phyloP scores from a whole-genome alignment of 2,797 vertebrate species.

The Tokudaia muenninki region DNA sequence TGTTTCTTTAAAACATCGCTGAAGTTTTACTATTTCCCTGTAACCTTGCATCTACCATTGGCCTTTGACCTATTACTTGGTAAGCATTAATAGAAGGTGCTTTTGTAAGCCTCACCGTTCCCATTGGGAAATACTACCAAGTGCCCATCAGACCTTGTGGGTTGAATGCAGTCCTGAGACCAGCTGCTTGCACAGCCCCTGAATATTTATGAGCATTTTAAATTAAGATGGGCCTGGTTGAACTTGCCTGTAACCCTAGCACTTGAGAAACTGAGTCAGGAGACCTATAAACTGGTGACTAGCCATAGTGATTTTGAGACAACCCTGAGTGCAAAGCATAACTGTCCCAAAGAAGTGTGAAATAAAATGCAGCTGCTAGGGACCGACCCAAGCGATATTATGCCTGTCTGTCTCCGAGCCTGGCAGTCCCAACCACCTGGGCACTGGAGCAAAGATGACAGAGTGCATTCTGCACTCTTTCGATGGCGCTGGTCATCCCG shows the following conservation, averaged over 20 bases:
- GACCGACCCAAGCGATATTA: too few relatives aligned
- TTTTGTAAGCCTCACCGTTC: background rate
- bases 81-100: background rate
- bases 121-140: background rate
- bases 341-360: background rate
- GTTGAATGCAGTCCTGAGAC: background rate
- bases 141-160: background rate
- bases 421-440: too few relatives aligned
- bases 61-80: constrained; percentile 23
- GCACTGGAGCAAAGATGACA: too few relatives aligned
- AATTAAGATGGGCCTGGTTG: background rate
- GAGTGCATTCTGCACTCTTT: too few relatives aligned
- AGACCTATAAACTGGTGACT: background rate
- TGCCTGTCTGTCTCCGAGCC: too few relatives aligned
- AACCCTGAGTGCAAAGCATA: background rate
- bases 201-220: background rate
- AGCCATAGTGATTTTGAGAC: background rate
- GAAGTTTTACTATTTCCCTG: constrained; percentile 7
- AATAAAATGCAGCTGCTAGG: background rate
- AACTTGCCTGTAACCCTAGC: background rate
- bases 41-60: background rate
- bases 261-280: background rate
- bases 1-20: background rate
- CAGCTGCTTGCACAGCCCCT: background rate
- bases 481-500: too few relatives aligned